These are phyloP conservation scores for Leguminivora glycinivorella DNA, from an alignment of 1,140 invertebrate species.

Conservation along the genomic window DNA sequence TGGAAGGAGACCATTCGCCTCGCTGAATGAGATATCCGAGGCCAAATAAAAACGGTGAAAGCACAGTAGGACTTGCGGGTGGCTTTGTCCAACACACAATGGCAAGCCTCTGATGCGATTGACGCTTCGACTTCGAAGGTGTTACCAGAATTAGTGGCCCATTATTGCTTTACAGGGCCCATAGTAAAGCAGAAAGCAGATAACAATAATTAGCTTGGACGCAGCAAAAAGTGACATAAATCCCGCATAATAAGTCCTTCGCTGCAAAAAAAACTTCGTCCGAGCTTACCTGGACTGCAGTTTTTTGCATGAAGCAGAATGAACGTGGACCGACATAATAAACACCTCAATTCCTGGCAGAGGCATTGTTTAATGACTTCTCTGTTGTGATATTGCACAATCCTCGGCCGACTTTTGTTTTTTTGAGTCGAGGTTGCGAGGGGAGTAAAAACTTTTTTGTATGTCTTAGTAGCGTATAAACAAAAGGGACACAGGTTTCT, in stretches of 20 bases:
- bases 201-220: constrained; percentile 78
- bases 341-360: constrained; percentile 77
- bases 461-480: constrained; percentile 76
- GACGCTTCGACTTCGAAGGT: constrained; percentile 71
- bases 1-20: constrained; percentile 41
- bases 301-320: constrained; percentile 63
- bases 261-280: constrained; percentile 52
- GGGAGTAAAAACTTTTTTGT: constrained; percentile 69
- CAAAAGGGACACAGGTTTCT: constrained; percentile 64
- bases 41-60: constrained; percentile 66
- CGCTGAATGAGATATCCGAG: constrained; percentile 66
- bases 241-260: constrained; percentile 75
- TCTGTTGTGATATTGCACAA: constrained; percentile 78
- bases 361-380: constrained; percentile 76
- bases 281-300: constrained; percentile 66
- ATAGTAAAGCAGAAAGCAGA: constrained; percentile 72
- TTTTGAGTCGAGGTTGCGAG: constrained; percentile 57
- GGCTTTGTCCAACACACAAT: constrained; percentile 69
- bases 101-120: constrained; percentile 54
- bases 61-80: constrained; percentile 68
- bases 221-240: constrained; percentile 77
- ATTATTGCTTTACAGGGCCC: constrained; percentile 71
- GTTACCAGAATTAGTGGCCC: constrained; percentile 75
- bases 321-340: constrained; percentile 69
- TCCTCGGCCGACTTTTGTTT: constrained; percentile 56